Percentiles rank a stretch among this genome's conserved stretches.
Conservation (phyloP, 2,888 invertebrate genomes). For the Malachius bipustulatus region DNA sequence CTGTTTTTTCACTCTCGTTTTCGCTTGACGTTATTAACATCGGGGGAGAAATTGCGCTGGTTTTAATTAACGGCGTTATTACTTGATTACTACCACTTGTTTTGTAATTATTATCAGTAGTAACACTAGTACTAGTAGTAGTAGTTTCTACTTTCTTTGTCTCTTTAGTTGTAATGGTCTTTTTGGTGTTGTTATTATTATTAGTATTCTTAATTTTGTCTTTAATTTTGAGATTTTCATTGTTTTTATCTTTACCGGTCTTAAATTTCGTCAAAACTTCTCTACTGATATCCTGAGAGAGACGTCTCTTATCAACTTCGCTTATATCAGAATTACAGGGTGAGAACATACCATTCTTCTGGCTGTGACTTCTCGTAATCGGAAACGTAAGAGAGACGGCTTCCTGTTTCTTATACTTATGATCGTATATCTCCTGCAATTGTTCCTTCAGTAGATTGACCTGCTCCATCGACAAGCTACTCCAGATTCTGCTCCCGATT, state of each 20-base stretch:
- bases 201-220: too few relatives aligned
- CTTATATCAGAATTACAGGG: constrained; percentile 37
- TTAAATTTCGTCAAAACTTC: constrained; percentile 50
- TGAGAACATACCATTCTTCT: constrained; percentile 23
- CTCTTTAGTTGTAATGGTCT: not conserved
- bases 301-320: constrained; percentile 59
- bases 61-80: not conserved
- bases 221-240: constrained; percentile 18
- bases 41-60: too few relatives aligned
- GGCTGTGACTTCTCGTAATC: constrained; percentile 11
- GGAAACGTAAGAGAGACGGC: not conserved
- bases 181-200: not conserved
- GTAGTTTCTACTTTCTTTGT: constrained; percentile 30
- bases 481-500: constrained; percentile 67
- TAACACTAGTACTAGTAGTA: constrained; percentile 30
- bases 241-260: constrained; percentile 38
- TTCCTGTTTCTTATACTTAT: constrained; percentile 25
- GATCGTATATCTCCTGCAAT: constrained; percentile 67
- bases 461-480: constrained; percentile 74
- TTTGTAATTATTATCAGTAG: too few relatives aligned
- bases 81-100: too few relatives aligned
- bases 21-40: constrained; percentile 46
- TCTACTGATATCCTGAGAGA: constrained; percentile 61
- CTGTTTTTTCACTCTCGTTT: constrained; percentile 60
- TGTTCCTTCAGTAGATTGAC: constrained; percentile 68